Conservation (phyloP, 2,113 vertebrate genomes). For the Ailuropoda melanoleuca region DNA sequence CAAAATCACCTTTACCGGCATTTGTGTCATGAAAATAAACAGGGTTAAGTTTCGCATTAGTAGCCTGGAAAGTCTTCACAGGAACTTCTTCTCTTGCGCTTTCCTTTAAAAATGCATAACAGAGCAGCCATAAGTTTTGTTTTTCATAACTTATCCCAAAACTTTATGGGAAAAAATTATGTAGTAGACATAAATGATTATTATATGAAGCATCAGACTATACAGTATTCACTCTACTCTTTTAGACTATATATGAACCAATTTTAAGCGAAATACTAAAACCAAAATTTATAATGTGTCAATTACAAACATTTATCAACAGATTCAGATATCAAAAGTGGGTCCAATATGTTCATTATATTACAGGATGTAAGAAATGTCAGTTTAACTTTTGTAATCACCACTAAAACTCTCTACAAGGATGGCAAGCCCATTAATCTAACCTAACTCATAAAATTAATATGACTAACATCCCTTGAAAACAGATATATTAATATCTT, state of each 20-base stretch:
- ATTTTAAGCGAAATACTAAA: neutral
- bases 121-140: conserved; percentile 9
- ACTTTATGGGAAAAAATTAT: neutral
- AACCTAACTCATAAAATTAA: neutral
- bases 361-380: neutral
- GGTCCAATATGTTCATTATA: neutral
- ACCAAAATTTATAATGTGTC: neutral
- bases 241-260: neutral
- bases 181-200: neutral
- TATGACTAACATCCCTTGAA: neutral
- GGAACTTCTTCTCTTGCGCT: conserved; percentile 77
- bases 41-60: conserved; percentile 75
- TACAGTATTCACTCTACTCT: neutral
- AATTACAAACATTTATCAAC: neutral
- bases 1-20: conserved; percentile 58
- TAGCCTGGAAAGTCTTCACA: neutral
- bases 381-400: neutral
- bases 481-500: neutral
- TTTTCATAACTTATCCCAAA: conserved; percentile 42
- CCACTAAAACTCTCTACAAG: neutral
- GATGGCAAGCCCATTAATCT: neutral
- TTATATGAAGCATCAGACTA: neutral
- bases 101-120: conserved; percentile 71
- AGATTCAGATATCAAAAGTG: neutral
- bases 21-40: conserved; percentile 73